These are phyloP conservation scores for Endomychus coccineus DNA, from an alignment of 2,888 invertebrate species.

Conservation along the genomic window DNA sequence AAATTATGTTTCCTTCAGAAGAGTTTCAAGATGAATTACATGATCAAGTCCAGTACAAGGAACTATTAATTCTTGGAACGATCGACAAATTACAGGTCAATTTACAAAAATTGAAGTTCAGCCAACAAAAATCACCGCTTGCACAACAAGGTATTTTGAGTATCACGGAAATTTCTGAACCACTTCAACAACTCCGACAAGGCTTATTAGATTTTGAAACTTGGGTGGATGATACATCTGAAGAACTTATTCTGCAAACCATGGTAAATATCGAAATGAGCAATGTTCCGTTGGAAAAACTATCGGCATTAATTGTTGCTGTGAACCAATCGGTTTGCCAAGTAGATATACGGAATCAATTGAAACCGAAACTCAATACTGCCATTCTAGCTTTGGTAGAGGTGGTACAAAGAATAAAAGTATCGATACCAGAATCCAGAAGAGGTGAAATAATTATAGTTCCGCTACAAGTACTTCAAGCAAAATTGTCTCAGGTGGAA, in stretches of 20 bases:
- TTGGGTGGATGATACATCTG: neutral
- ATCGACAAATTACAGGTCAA: too few species aligned
- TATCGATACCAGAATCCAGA: neutral
- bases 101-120: too few species aligned
- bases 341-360: neutral
- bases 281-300: slow-evolving; percentile 5
- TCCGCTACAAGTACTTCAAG: slow-evolving; percentile 1
- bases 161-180: neutral
- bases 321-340: neutral
- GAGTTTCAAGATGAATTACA: too few species aligned
- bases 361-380: neutral
- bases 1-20: too few species aligned
- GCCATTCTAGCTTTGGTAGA: slow-evolving; percentile 1
- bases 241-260: neutral
- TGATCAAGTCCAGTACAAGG: too few species aligned
- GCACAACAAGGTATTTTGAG: slow-evolving; percentile 5
- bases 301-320: slow-evolving; percentile 1
- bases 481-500: too few species aligned
- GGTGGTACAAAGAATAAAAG: neutral
- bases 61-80: too few species aligned
- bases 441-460: neutral
- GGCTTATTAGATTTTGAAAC: slow-evolving; percentile 1
- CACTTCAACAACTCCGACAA: slow-evolving; percentile 2
- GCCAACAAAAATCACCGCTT: too few species aligned
- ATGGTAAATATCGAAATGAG: neutral